Conservation (phyloP, 2,888 invertebrate genomes). For the Apamea crenata region DNA sequence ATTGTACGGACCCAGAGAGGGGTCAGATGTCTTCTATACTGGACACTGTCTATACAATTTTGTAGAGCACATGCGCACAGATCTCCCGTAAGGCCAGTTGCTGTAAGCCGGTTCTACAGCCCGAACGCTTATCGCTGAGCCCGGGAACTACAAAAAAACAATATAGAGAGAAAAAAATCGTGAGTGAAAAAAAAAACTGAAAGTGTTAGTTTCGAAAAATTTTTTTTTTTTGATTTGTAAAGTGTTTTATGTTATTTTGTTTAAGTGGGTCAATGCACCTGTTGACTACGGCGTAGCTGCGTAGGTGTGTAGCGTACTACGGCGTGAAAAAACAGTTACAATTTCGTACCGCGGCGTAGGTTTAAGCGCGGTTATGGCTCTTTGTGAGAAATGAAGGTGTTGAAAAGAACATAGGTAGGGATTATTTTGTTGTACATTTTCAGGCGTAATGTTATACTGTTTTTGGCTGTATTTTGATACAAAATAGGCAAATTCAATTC, state of each 20-base stretch:
- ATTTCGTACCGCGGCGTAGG: slow-evolving; percentile 45
- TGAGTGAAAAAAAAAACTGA: slow-evolving; percentile 40
- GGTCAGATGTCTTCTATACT: slow-evolving; percentile 71
- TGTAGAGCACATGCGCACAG: slow-evolving; percentile 82
- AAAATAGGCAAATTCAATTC: not conserved
- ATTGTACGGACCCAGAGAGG: slow-evolving; percentile 41
- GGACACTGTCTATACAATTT: slow-evolving; percentile 74
- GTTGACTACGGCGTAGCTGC: slow-evolving; percentile 75
- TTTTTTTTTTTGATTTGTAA: slow-evolving; percentile 17
- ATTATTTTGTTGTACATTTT: slow-evolving; percentile 1
- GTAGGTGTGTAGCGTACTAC: slow-evolving; percentile 70
- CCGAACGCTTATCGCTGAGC: slow-evolving; percentile 72
- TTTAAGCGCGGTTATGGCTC: slow-evolving; percentile 14
- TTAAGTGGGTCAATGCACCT: slow-evolving; percentile 73
- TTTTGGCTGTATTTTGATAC: not conserved
- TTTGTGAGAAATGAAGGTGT: slow-evolving; percentile 6
- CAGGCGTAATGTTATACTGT: not conserved
- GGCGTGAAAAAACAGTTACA: slow-evolving; percentile 42
- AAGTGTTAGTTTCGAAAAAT: slow-evolving; percentile 19
- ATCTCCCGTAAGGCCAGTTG: slow-evolving; percentile 73
- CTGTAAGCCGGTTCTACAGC: slow-evolving; percentile 71
- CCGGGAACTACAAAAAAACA: slow-evolving; percentile 39
- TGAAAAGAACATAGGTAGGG: not conserved
- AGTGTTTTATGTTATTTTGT: slow-evolving; percentile 41
- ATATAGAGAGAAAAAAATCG: slow-evolving; percentile 30